Evolutionary conservation across 2,888 invertebrate genomes (phyloP), one percentile per base, ranked within the genome.

Genomic region (Lomographa bimaculata): DNA sequence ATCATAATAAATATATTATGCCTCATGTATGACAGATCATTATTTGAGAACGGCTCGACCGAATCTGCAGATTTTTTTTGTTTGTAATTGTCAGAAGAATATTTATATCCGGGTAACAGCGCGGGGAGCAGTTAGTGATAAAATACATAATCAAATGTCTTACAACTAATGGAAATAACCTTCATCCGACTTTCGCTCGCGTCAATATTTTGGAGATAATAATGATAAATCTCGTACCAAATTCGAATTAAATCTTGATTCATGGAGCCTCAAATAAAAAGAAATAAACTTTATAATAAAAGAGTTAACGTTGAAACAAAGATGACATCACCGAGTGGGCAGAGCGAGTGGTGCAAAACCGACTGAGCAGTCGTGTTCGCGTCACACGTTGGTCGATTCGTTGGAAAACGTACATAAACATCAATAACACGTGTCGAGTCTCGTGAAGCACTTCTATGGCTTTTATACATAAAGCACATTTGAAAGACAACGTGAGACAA

Each of bases 241-340:
- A 30, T 10, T 7, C 9, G n/a, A 26, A 21, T 36, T 21, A 27
- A 42, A 30, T 25, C 8, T 26, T 14, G 30, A 20, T 25, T 30
- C 29, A 29, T 7, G 18, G 18, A 10, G 12, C 6, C 5, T 11
- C 6, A 41, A 30, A 29, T 16, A 20, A 18, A 20, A 38, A 6
- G 3, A 4, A 17, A 6, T 4, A n/a, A 28, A 28, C 7, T 18
- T 28, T 25, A 10, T 23, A 10, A 30, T 25, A 26, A 44, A 44
- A 40, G 26, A 50, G 56, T 42, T 48, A 53, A 54, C 46, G 48
- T 58, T 66, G 59, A 64, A 56, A 57, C 51, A 58, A 52, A 37
- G 62, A 60, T 79, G 79, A 79, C 74, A 78, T 79, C 79, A 79
- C 48, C 68, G 57, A 51, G 75, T 69, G 66, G 71, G 67, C 53